These are phyloP conservation scores for Orestias chungarensis DNA, from an alignment of 2,797 vertebrate species.

Conservation along the genomic window DNA sequence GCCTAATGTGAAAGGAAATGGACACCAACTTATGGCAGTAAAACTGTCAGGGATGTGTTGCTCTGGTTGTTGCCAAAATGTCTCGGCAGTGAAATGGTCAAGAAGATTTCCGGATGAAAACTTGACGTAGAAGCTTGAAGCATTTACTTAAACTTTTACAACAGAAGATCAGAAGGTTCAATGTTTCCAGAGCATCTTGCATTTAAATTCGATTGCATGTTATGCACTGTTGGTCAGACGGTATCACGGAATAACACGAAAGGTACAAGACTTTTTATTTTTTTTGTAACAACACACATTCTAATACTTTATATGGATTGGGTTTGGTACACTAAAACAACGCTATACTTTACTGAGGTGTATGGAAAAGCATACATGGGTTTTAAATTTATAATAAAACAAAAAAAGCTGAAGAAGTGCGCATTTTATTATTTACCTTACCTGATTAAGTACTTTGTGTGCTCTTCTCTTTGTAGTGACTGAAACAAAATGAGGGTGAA, in stretches of 20 bases:
- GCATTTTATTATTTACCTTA: too few relatives aligned
- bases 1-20: slow-evolving; percentile 74
- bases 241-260: neutral
- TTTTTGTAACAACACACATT: neutral
- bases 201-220: neutral
- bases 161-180: neutral
- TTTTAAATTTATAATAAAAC: too few relatives aligned
- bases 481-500: too few relatives aligned
- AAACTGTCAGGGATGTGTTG: slow-evolving; percentile 55
- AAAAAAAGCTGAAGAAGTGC: too few relatives aligned
- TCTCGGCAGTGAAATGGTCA: slow-evolving; percentile 42
- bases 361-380: neutral
- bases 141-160: slow-evolving; percentile 31
- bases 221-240: neutral
- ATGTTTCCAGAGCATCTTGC: slow-evolving; percentile 1
- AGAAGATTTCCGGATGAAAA: slow-evolving; percentile 53
- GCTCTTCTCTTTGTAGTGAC: too few relatives aligned
- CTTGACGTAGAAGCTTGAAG: slow-evolving; percentile 20
- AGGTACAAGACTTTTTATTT: too few relatives aligned
- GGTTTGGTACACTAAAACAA: neutral
- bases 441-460: too few relatives aligned
- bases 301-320: neutral
- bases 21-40: slow-evolving; percentile 70
- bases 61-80: slow-evolving; percentile 44
- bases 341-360: neutral